A percentile compares a stretch with the other conserved stretches of the same genome.
These are phyloP conservation scores for Coptodon rendalli DNA, from an alignment of 2,113 vertebrate genomes.

Conservation along the genomic window DNA sequence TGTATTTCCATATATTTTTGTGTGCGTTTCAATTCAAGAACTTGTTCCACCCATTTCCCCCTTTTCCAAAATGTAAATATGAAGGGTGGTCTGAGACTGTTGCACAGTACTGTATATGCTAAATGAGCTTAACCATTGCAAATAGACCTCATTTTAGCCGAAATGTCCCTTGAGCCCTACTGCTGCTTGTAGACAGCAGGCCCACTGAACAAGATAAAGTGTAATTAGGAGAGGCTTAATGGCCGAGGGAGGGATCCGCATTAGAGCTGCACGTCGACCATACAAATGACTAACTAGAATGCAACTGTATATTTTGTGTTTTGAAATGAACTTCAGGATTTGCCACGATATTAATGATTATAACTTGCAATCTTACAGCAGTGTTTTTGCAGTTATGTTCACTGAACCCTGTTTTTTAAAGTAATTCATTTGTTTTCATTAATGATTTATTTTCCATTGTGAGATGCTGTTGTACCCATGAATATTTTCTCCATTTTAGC, in stretches of 20 bases:
- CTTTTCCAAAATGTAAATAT: background rate
- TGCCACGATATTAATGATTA: background rate
- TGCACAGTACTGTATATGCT: background rate
- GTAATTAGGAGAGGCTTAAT: conserved; percentile 47
- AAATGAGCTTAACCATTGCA: background rate
- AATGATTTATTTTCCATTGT: background rate
- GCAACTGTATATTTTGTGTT: background rate
- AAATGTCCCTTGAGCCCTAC: conserved; percentile 24
- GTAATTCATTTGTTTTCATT: background rate
- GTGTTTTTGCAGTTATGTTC: background rate
- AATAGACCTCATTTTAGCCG: conserved; percentile 5
- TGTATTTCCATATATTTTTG: background rate
- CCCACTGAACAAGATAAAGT: conserved; percentile 28
- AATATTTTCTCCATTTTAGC: background rate
- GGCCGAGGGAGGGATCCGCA: conserved; percentile 34
- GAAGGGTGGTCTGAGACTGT: background rate
- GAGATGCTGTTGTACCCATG: background rate
- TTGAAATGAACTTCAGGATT: background rate
- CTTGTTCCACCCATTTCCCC: background rate
- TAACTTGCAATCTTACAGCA: background rate
- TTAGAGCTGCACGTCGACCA: conserved; percentile 43
- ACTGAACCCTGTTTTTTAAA: background rate
- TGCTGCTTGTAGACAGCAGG: background rate
- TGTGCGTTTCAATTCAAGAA: background rate
- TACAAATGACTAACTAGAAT: conserved; percentile 18